Base-by-base conservation (phyloP, 1,140 invertebrate genomes). In the Ceratitis capitata region DNA sequence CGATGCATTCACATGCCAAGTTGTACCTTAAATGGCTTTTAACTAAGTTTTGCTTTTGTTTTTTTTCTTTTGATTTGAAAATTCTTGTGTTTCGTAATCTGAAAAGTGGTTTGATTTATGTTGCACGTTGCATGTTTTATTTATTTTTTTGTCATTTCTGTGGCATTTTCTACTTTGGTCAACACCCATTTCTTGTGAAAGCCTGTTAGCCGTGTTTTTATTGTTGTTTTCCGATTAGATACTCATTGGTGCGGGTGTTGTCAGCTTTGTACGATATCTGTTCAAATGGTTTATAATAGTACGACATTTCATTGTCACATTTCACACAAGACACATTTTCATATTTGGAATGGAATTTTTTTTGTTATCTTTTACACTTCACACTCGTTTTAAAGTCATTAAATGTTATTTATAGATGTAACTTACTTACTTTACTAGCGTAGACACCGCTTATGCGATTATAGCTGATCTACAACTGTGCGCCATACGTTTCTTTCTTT, bases 41-140 rank as follows among this genome's bases (percentile, higher is more conserved):
- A 78, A 45, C 69, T 23, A 78, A 45, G 6, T 78, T 78, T n/a
- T 19, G n/a, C 45, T 78, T 74, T 74, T 45, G 19, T 61, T 26
- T 26, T 61, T 29, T 58, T 64, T 64, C 6, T 14, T 78, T 78
- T 23, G 42, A 29, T 78, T 78, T 78, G 19, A 23, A 45, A 42
- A 23, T 78, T 45, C 19, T 78, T 47, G 19, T 35, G 69, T 78
- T 78, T 78, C 39, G 69, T 45, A 78, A 78, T 45, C 69, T 78
- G 39, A 78, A 78, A 78, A 78, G 69, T 78, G 39, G 69, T 78
- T 78, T 78, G 69, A 78, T 78, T 78, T 78, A 78, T 78, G 69
- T 47, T 78, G 69, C 69, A 78, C 23, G 69, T 42, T 23, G 39
- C 12, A n/a, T 0, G 35, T 0, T 19, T 23, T 0, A 39, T 45